A percentile compares a stretch with the other conserved stretches of the same genome.
These are phyloP conservation scores for Pelobates fuscus DNA, from an alignment of 2,113 vertebrate species.

Conservation along the genomic window DNA sequence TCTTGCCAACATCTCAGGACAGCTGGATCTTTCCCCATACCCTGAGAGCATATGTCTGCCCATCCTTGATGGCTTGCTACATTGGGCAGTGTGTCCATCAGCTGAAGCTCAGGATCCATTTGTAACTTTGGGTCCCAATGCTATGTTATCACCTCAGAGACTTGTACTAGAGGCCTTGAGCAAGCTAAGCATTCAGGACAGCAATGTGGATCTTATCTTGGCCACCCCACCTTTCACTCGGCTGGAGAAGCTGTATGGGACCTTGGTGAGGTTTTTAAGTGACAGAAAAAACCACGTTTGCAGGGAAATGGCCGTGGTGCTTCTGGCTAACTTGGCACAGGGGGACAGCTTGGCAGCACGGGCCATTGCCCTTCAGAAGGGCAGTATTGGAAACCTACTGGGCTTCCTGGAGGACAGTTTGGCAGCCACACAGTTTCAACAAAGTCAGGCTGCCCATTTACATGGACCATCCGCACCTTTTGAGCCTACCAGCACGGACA, in stretches of 20 bases:
- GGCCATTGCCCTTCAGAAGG: conserved; percentile 94
- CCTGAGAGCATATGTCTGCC: conserved; percentile 97
- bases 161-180: conserved; percentile 98
- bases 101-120: conserved; percentile 98
- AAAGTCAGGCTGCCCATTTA: conserved; percentile 91
- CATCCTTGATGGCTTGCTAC: conserved; percentile 93
- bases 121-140: conserved; percentile 88
- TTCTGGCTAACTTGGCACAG: conserved; percentile 97
- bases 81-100: conserved; percentile 97
- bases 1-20: conserved; percentile 95
- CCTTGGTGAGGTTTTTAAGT: conserved; percentile 93
- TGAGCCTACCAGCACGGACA: conserved; percentile 97
- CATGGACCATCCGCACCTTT: conserved; percentile 95
- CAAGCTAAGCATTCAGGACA: conserved; percentile 99
- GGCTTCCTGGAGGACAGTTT: conserved; percentile 98
- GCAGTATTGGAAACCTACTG: conserved; percentile 94
- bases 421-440: conserved; percentile 95
- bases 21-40: conserved; percentile 94
- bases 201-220: conserved; percentile 98
- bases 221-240: conserved; percentile 94
- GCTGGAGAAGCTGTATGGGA: conserved; percentile 94
- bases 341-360: conserved; percentile 93
- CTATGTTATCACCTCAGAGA: conserved; percentile 96
- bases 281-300: conserved; percentile 97
- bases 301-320: conserved; percentile 98